Percentiles rank a stretch among this genome's conserved stretches.
These are phyloP conservation scores for Ptychobarbus kaznakovi DNA, from an alignment of 2,797 vertebrate species.

Conservation along the genomic window DNA sequence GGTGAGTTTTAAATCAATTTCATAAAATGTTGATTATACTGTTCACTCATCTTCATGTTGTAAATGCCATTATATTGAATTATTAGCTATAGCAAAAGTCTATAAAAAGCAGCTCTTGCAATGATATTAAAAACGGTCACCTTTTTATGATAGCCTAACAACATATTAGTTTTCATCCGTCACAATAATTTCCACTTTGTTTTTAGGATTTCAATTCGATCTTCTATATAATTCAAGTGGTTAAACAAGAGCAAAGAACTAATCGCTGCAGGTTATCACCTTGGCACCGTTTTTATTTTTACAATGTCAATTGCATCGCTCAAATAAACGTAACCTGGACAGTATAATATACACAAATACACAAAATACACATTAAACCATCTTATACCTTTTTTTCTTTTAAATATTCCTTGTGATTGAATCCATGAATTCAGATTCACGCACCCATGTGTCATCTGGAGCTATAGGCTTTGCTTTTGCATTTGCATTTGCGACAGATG, in stretches of 20 bases:
- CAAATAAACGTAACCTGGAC: not conserved
- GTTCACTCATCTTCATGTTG: not conserved
- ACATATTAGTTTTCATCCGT: not conserved
- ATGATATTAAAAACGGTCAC: not conserved
- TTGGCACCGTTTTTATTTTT: not conserved
- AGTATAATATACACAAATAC: not conserved
- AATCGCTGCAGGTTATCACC: not conserved
- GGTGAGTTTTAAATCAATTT: constrained; percentile 41
- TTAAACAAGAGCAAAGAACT: not conserved
- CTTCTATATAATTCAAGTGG: not conserved
- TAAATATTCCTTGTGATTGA: not conserved
- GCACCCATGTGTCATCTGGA: constrained; percentile 48
- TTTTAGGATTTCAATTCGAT: not conserved
- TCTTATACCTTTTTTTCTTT: not conserved
- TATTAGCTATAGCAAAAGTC: not conserved
- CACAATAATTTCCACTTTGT: not conserved
- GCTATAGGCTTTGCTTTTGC: constrained; percentile 28
- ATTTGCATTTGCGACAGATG: constrained; percentile 75
- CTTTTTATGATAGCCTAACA: not conserved
- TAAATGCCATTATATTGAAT: not conserved
- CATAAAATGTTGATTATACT: not conserved
- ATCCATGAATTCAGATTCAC: constrained; percentile 15
- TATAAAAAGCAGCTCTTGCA: not conserved
- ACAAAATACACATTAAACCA: not conserved
- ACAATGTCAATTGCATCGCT: not conserved